Conservation (phyloP, 2,888 invertebrate species). For the Herminia tarsipennalis region DNA sequence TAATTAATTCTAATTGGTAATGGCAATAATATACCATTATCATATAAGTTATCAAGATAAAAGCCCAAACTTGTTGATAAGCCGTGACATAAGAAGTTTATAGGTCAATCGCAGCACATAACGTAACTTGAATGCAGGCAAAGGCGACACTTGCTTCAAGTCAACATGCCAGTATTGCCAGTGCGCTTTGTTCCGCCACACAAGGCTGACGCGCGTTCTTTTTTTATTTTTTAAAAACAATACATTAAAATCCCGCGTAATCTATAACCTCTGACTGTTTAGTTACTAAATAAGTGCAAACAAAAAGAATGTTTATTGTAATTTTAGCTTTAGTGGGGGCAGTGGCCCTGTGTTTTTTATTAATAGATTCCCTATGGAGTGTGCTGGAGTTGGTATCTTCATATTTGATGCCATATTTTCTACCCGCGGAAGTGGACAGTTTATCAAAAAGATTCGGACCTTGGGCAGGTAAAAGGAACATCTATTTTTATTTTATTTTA, state of each 20-base stretch:
- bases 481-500: neutral
- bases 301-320: constrained; percentile 46
- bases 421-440: constrained; percentile 86
- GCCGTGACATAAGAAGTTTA: constrained; percentile 48
- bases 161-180: constrained; percentile 22
- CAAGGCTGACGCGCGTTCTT: constrained; percentile 40
- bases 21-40: too few relatives aligned
- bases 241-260: constrained; percentile 27
- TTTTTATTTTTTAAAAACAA: constrained; percentile 17
- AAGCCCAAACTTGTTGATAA: constrained; percentile 32
- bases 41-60: too few relatives aligned
- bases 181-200: constrained; percentile 49
- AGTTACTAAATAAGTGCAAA: constrained; percentile 13
- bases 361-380: constrained; percentile 87
- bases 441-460: constrained; percentile 90
- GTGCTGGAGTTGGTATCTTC: constrained; percentile 85
- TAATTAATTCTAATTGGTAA: too few relatives aligned
- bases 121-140: constrained; percentile 42
- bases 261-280: neutral
- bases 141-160: constrained; percentile 25
- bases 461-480: constrained; percentile 92
- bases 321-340: constrained; percentile 81
- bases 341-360: constrained; percentile 73
- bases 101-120: constrained; percentile 40
- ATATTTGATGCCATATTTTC: constrained; percentile 88